A percentile compares a stretch with the other conserved stretches of the same genome.
These are phyloP conservation scores for Equus quagga DNA, from an alignment of 2,113 vertebrate species.

Conservation along the genomic window DNA sequence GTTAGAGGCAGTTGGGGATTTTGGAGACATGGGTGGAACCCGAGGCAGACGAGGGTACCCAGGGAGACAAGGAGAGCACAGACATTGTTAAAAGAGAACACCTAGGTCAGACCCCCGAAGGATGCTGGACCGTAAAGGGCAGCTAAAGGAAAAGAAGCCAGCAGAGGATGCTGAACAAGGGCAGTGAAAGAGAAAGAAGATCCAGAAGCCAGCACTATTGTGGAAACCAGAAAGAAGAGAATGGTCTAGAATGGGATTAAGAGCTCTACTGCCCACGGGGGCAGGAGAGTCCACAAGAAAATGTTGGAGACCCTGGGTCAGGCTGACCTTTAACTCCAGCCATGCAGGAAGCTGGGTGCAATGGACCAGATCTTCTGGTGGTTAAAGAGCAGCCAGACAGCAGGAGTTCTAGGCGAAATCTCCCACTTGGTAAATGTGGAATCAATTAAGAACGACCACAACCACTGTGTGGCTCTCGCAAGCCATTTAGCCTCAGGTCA, in stretches of 20 bases:
- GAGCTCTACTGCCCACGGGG: not conserved
- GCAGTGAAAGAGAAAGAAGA: not conserved
- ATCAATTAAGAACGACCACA: not conserved
- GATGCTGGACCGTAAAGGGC: not conserved
- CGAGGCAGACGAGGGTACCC: not conserved
- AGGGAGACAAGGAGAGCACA: not conserved
- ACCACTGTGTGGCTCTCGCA: not conserved
- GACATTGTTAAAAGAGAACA: not conserved
- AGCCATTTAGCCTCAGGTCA: not conserved
- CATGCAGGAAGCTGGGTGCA: not conserved
- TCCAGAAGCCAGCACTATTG: not conserved
- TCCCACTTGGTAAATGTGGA: not conserved
- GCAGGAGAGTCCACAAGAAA: not conserved
- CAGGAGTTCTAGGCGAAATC: not conserved
- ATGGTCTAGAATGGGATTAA: not conserved
- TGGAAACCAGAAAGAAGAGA: not conserved
- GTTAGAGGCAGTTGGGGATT: not conserved
- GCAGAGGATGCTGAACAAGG: not conserved
- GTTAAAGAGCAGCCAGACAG: not conserved
- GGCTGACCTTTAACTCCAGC: not conserved
- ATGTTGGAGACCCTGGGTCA: not conserved
- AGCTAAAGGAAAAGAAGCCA: not conserved
- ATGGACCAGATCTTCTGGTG: not conserved
- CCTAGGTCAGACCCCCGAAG: not conserved
- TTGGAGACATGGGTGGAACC: not conserved